These are phyloP conservation scores for Drosophila rhopaloa DNA, from an alignment of 1,140 invertebrate species.

Conservation along the genomic window DNA sequence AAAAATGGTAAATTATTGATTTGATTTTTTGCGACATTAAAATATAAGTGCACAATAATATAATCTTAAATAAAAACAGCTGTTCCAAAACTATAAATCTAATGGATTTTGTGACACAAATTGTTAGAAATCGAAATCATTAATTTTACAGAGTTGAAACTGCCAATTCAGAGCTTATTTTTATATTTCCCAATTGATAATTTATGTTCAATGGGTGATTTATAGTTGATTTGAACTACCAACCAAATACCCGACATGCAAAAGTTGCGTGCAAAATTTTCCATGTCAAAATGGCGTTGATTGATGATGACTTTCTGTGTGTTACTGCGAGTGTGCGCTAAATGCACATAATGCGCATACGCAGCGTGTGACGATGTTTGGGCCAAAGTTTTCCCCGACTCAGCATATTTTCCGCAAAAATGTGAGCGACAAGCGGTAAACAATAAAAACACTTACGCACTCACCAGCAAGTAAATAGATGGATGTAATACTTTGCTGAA, in stretches of 20 bases:
- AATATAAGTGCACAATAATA: too few species aligned
- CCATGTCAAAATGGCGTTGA: slow-evolving; percentile 60
- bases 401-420: slow-evolving; percentile 29
- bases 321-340: slow-evolving; percentile 17
- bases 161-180: too few species aligned
- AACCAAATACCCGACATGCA: neutral
- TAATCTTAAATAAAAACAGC: too few species aligned
- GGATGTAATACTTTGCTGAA: slow-evolving; percentile 32
- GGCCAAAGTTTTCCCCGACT: slow-evolving; percentile 30
- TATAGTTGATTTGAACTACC: neutral
- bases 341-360: slow-evolving; percentile 73
- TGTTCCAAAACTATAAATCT: too few species aligned
- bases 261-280: slow-evolving; percentile 55
- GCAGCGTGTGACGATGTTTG: slow-evolving; percentile 56
- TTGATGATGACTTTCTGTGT: slow-evolving; percentile 45
- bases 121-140: too few species aligned
- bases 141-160: too few species aligned
- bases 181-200: neutral
- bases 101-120: too few species aligned
- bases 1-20: too few species aligned
- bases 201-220: neutral
- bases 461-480: slow-evolving; percentile 9
- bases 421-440: slow-evolving; percentile 41
- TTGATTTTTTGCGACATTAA: too few species aligned
- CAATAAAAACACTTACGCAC: slow-evolving; percentile 27